Base-by-base conservation (phyloP, 1,140 invertebrate genomes). In the Eueides isabella region DNA sequence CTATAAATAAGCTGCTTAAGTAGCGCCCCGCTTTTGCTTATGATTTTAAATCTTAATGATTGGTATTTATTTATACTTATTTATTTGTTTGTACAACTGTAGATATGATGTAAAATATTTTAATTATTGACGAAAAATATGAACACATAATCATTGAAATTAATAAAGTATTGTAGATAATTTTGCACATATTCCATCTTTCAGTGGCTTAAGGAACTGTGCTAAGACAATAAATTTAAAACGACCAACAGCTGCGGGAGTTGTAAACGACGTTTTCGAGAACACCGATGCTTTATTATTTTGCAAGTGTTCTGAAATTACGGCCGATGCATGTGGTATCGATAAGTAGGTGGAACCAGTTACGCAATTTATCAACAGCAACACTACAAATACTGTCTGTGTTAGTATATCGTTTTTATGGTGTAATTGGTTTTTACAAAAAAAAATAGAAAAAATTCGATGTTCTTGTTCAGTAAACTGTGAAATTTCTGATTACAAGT, bases 251-350 rank as follows among this genome's bases (percentile, higher is more conserved):
- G 83, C 83, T 86, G 85, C 76, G 75, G 55, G 80, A 74, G 77
- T 67, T 78, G 78, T 83, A 79, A 81, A 86, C 77, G 81, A 79
- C 63, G 81, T 74, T 85, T 88, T 88, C 85, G 76, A 87, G 86
- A 85, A 87, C 86, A 77, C 79, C 75, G 77, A 83, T 83, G 84
- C 73, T 88, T 88, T 88, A 89, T 86, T 81, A 87, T 87, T 85
- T 85, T 82, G 83, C 81, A 75, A 86, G 80, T 79, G 81, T 72
- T 78, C 77, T 72, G 72, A 82, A 87, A 82, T 84, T 82, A 83
- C 79, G 77, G 76, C 75, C 78, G 82, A 85, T 85, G 83, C 80
- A 74, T 74, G 72, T 65, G 80, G 81, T 74, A 80, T 74, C 71
- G 70, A 75, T 74, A 78, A 67, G 67, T 72, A 71, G 71, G 61